phyloP scores from a whole-genome alignment of 2,113 vertebrate species.

The Gyps fulvus region DNA sequence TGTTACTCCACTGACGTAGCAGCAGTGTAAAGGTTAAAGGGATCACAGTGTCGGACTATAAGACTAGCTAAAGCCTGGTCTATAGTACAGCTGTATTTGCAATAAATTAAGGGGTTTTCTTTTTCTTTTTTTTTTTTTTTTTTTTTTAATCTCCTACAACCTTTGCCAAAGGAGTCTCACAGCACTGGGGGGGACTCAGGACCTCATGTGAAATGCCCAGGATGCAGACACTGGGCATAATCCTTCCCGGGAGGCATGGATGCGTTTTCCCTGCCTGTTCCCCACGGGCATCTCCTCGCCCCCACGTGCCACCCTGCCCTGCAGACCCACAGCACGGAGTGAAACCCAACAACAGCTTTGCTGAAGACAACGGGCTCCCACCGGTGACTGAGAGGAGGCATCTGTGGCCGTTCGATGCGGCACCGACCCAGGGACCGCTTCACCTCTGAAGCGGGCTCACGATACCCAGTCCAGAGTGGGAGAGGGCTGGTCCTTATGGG shows the following conservation, averaged over 20 bases:
- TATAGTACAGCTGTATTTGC: neutral
- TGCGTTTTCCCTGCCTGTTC: neutral
- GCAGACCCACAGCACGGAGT: neutral
- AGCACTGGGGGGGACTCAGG: neutral
- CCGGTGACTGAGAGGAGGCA: neutral
- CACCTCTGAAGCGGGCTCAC: slow-evolving; percentile 26
- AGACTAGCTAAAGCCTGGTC: neutral
- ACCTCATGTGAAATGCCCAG: neutral
- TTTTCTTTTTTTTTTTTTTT: neutral
- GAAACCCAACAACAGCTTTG: neutral
- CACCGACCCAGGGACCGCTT: slow-evolving; percentile 19
- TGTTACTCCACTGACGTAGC: neutral
- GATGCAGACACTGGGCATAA: neutral
- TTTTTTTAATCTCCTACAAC: neutral
- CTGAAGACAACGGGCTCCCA: neutral
- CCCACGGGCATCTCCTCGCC: neutral
- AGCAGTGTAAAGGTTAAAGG: neutral
- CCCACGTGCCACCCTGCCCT: neutral
- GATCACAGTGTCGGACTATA: neutral
- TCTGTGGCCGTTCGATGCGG: neutral
- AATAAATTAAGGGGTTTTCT: neutral
- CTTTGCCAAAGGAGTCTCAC: neutral
- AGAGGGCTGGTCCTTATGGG: neutral
- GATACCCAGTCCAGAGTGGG: neutral
- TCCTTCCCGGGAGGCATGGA: neutral